Evolutionary conservation across 2,888 invertebrate genomes (phyloP).

Genomic region (Aspidiotus destructor): DNA sequence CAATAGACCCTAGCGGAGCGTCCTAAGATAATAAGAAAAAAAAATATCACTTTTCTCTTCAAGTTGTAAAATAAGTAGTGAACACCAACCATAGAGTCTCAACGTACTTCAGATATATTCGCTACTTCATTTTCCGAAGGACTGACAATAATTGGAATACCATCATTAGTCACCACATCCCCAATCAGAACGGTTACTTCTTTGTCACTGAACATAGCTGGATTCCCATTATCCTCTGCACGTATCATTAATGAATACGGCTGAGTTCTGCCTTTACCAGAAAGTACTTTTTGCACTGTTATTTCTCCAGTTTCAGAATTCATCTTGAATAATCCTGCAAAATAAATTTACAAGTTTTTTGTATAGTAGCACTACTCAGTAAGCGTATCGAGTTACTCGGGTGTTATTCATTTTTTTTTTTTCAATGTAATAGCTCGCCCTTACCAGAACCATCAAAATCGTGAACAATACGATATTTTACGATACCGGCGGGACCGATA

Average conservation of each 20-base stretch:
- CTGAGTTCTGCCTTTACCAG: conserved; percentile 65
- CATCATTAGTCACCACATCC: conserved; percentile 71
- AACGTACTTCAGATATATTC: conserved; percentile 54
- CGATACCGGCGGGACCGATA: conserved; percentile 59
- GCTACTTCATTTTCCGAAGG: conserved; percentile 62
- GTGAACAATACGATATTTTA: conserved; percentile 62
- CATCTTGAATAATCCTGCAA: conserved; percentile 56
- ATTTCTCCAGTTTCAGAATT: conserved; percentile 58
- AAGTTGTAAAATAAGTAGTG: too few relatives aligned
- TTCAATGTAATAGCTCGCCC: conserved; percentile 24
- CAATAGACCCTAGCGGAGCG: conserved; percentile 59
- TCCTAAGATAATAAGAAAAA: conserved; percentile 48
- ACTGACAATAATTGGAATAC: conserved; percentile 62
- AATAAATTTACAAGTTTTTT: too few relatives aligned
- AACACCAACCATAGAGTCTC: too few relatives aligned
- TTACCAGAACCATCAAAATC: conserved; percentile 62
- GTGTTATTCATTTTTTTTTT: too few relatives aligned
- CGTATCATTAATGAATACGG: conserved; percentile 62
- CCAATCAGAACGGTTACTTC: conserved; percentile 59
- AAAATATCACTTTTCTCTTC: neutral
- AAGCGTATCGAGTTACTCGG: too few relatives aligned
- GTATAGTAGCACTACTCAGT: neutral
- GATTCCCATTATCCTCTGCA: conserved; percentile 59
- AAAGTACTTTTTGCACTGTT: conserved; percentile 53
- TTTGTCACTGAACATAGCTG: conserved; percentile 52